Conservation (phyloP, 2,797 vertebrate species). For the Pipistrellus kuhlii region DNA sequence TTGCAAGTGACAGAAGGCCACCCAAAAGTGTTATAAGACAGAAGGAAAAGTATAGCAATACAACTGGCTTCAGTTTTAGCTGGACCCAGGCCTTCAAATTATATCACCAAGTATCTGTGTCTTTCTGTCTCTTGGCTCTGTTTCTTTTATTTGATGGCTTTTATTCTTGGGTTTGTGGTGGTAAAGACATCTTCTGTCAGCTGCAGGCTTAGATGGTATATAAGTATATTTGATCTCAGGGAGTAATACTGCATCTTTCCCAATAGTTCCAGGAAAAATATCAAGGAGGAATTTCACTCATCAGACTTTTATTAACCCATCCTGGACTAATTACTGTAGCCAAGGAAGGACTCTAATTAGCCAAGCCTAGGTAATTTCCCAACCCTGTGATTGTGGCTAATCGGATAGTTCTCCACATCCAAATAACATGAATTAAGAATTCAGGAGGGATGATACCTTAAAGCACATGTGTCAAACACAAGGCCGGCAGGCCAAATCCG, state of each 20-base stretch:
- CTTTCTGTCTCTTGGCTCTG: neutral
- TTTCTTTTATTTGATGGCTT: slow-evolving; percentile 8
- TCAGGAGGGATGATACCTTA: neutral
- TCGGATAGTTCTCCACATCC: neutral
- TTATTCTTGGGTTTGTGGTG: neutral
- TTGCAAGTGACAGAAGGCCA: slow-evolving; percentile 4
- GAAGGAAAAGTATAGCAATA: neutral
- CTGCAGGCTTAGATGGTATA: neutral
- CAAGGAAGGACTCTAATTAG: neutral
- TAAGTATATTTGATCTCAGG: slow-evolving; percentile 23
- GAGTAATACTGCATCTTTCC: neutral
- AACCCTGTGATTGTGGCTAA: neutral
- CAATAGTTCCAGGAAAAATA: neutral
- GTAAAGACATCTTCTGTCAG: neutral
- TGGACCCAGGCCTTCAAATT: neutral
- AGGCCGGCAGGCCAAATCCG: too few relatives aligned
- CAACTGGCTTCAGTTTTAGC: neutral
- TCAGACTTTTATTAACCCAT: neutral
- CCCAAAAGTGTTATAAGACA: neutral
- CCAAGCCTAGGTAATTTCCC: neutral
- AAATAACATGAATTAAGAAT: slow-evolving; percentile 46
- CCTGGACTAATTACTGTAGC: neutral
- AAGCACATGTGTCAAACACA: too few relatives aligned
- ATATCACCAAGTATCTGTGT: neutral
- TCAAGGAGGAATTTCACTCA: neutral